Evolutionary conservation across 2,888 invertebrate species (phyloP), one percentile per base, ranked within the genome.

Genomic region (Rhodophaea formosa): DNA sequence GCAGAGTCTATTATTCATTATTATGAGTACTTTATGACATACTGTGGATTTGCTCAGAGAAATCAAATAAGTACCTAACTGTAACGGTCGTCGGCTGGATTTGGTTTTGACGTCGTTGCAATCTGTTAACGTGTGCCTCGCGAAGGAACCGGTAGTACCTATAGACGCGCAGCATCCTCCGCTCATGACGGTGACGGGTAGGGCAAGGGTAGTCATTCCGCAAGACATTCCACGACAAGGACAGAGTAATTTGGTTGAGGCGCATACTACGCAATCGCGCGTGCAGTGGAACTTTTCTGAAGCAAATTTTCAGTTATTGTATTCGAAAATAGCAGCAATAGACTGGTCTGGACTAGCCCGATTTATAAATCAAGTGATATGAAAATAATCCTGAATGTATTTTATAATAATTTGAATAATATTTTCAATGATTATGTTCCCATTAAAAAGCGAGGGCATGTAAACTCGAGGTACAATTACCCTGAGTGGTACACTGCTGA

Each of bases 401-500:
- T 66, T 57, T 66, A 66, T 54, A 43, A 46, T 12, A 54, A 1
- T 8, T n/a, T 66, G 16, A 60, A 59, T 55, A 15, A 7, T 3
- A 55, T 47, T n/a, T 53, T 63, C 23, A 55, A 64, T 56, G 44
- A 60, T 17, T n/a, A n/a, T n/a, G n/a, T n/a, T n/a, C n/a, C n/a
- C n/a, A n/a, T n/a, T n/a, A n/a, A n/a, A n/a, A n/a, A 54, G 57
- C 60, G 59, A 60, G 61, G 23, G 15, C 57, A 7, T 51, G 54
- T 52, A 45, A 53, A 5, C 8, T 57, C 56, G n/a, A 56, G 43
- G 32, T 63, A 61, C 39, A 45, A 7, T 54, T 68, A 68, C 17
- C 65, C 65, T 7, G 62, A 62, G 29, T 68, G 64, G 64, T 68
- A 65, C 15, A 60, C 59, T 1, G 12, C 35, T 7, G 65, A 60